Evolutionary conservation across 2,797 vertebrate species (phyloP).

Genomic region (Lophius americanus): DNA sequence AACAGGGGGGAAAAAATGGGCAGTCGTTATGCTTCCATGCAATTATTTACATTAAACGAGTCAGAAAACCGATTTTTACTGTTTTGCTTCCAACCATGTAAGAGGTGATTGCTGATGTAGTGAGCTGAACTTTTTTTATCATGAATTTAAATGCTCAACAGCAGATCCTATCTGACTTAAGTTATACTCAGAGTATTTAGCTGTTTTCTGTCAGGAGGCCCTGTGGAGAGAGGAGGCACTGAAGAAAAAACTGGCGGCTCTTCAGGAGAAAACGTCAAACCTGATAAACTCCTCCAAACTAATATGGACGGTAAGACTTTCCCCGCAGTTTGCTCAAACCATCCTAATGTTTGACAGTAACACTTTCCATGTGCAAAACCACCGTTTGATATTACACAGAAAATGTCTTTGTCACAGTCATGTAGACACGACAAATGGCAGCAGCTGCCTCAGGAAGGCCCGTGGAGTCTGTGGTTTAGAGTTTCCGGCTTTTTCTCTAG

Average conservation of each 20-base stretch:
- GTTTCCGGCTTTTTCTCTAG: conserved; percentile 72
- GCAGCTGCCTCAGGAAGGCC: conserved; percentile 53
- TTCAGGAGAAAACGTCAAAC: conserved; percentile 72
- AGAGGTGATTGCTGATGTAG: neutral
- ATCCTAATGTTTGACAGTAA: neutral
- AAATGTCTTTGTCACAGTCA: conserved; percentile 16
- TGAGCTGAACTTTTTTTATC: neutral
- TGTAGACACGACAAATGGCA: neutral
- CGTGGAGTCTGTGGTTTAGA: conserved; percentile 73
- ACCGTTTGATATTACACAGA: neutral
- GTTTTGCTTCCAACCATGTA: neutral
- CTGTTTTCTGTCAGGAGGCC: conserved; percentile 74
- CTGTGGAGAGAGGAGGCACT: conserved; percentile 79
- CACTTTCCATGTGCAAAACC: neutral
- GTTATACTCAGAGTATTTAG: neutral
- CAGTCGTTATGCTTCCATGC: too few species aligned
- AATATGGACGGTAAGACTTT: conserved; percentile 78
- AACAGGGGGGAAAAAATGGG: too few species aligned
- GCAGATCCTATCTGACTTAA: neutral
- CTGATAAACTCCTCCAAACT: conserved; percentile 71
- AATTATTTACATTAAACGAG: too few species aligned
- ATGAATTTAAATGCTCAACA: neutral
- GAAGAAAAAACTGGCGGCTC: conserved; percentile 77
- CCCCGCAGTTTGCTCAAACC: neutral
- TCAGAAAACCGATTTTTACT: too few species aligned